A percentile compares a stretch with the other conserved stretches of the same genome.
Conservation (phyloP, 2,888 invertebrate genomes). For the Epirrhoe tristata region DNA sequence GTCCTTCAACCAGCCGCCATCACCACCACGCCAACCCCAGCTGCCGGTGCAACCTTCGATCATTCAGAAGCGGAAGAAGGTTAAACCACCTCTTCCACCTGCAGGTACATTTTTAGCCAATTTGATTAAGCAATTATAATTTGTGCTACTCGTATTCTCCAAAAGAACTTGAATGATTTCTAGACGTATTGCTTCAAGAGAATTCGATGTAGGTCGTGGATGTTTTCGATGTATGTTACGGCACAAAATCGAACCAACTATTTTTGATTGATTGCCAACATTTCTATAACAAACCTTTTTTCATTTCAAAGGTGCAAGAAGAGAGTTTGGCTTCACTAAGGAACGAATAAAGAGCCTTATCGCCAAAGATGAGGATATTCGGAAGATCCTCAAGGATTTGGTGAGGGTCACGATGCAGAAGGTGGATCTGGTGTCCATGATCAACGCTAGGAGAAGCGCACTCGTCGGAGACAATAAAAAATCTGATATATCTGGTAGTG, state of each 20-base stretch:
- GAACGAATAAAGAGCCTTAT: slow-evolving; percentile 72
- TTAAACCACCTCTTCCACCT: slow-evolving; percentile 46
- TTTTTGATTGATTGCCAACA: too few species aligned
- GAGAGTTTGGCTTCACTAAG: slow-evolving; percentile 65
- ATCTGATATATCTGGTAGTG: slow-evolving; percentile 21
- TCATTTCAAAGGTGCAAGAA: slow-evolving; percentile 49
- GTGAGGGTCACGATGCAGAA: slow-evolving; percentile 80
- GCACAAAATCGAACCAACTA: too few species aligned
- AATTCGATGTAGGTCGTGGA: too few species aligned
- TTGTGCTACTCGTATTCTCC: background rate
- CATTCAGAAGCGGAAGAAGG: slow-evolving; percentile 54
- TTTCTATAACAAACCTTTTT: too few species aligned
- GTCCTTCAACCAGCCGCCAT: slow-evolving; percentile 30
- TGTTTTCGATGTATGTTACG: too few species aligned
- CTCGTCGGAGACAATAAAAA: slow-evolving; percentile 13
- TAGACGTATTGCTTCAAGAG: too few species aligned
- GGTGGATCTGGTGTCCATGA: slow-evolving; percentile 66
- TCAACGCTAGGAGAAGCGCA: slow-evolving; percentile 47
- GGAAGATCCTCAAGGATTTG: slow-evolving; percentile 74
- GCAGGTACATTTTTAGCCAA: slow-evolving; percentile 13
- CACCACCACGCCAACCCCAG: slow-evolving; percentile 33
- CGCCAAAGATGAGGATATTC: slow-evolving; percentile 74
- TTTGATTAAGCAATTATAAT: background rate
- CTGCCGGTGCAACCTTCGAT: slow-evolving; percentile 39
- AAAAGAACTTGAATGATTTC: too few species aligned